Percentiles rank a stretch among this genome's conserved stretches.
Conservation (phyloP, 2,888 invertebrate genomes). For the Erynnis tages region DNA sequence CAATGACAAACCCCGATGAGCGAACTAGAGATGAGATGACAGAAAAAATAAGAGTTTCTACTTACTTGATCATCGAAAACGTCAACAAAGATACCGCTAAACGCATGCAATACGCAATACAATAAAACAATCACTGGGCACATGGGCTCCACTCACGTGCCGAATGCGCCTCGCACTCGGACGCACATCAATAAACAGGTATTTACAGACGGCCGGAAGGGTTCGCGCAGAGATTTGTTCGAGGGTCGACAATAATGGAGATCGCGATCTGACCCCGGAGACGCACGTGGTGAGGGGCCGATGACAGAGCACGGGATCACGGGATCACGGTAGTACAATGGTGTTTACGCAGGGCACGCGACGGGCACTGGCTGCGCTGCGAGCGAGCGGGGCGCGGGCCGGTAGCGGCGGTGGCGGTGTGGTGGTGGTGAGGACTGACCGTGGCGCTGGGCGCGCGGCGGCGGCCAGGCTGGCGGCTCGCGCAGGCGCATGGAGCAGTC, state of each 20-base stretch:
- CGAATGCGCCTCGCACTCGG: slow-evolving; percentile 23
- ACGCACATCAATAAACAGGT: slow-evolving; percentile 20
- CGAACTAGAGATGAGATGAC: too few species aligned
- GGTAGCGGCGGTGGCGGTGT: slow-evolving; percentile 7
- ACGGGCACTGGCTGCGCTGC: slow-evolving; percentile 13
- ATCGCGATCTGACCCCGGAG: slow-evolving; percentile 40
- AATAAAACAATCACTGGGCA: slow-evolving; percentile 33
- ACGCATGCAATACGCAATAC: slow-evolving; percentile 25
- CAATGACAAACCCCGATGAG: too few species aligned
- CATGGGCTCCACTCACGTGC: slow-evolving; percentile 28
- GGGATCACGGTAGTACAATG: slow-evolving; percentile 7
- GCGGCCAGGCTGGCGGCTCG: slow-evolving; percentile 69
- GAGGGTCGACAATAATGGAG: slow-evolving; percentile 41
- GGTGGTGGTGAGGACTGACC: slow-evolving; percentile 55
- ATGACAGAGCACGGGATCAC: slow-evolving; percentile 8
- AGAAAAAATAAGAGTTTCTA: slow-evolving; percentile 20
- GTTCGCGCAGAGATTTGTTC: slow-evolving; percentile 39
- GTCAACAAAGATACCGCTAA: slow-evolving; percentile 16
- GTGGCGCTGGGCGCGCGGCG: slow-evolving; percentile 57
- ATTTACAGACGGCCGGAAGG: slow-evolving; percentile 27
- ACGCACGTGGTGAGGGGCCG: slow-evolving; percentile 36
- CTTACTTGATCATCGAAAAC: slow-evolving; percentile 31
- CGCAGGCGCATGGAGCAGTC: slow-evolving; percentile 87
- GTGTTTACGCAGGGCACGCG: slow-evolving; percentile 17
- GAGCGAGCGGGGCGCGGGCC: slow-evolving; percentile 18